Base-by-base conservation (phyloP, 1,140 invertebrate genomes). In the Drosophila arizonae region DNA sequence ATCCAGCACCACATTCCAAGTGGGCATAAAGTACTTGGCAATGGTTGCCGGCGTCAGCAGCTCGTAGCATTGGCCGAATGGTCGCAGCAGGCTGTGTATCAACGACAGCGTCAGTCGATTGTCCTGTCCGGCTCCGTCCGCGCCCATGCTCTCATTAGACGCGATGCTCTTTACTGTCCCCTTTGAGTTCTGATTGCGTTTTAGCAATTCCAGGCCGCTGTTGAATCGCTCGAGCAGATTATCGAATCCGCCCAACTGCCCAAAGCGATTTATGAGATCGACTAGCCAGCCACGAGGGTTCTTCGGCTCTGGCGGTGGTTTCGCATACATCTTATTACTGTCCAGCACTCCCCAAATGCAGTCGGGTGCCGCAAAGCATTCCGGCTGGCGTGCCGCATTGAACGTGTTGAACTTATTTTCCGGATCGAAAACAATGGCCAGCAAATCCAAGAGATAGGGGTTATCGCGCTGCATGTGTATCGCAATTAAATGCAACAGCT, bases 331-430 rank as follows among this genome's bases (percentile, higher is more conserved):
- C 92, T 92, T 71, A 65, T 92, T 91, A 45, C 82, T 88, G 17
- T 91, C 87, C 45, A 92, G 57, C 24, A 77, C 80, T 57, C 90
- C 91, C 91, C 91, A 92, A 36, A 91, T 94, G 60, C 84, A 91
- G 17, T 93, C 91, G 21, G 93, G 92, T 15, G 93, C 92, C 13
- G 76, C 69, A 64, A 96, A 95, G 50, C 96, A 95, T 92, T 98
- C 97, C 65, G 96, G 96, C 46, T 94, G 94, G 79, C 96, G 94
- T 60, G 95, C 94, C 52, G 95, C 95, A 93, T 98, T 99, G 91
- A 97, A 98, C 48, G 96, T 96, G 92, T 99, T 98, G 94, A 99
- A 99, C 94, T 98, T 98, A 92, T 97, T 98, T 90, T 95, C 95
- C 54, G 97, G 97, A 94, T 98, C 98, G 78, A 98, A 96, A 72